Conservation (phyloP, 2,888 invertebrate genomes). For the Temnothorax rugatulus region DNA sequence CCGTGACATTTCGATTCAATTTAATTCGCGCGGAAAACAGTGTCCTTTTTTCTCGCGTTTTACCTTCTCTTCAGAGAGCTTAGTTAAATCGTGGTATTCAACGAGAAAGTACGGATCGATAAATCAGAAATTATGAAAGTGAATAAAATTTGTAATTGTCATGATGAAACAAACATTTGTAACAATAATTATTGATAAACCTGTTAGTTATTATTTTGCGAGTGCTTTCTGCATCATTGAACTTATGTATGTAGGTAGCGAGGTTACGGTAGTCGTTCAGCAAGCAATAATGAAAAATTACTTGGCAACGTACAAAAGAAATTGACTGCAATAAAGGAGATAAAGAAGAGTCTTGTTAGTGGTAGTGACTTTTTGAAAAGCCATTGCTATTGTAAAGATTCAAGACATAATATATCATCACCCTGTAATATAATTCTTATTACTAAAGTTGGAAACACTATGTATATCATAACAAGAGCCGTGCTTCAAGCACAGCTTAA, state of each 20-base stretch:
- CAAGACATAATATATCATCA: slow-evolving; percentile 36
- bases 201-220: not conserved
- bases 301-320: not conserved
- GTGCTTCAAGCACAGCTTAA: slow-evolving; percentile 7
- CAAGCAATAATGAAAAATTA: slow-evolving; percentile 33
- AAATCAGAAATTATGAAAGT: not conserved
- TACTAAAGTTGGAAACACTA: slow-evolving; percentile 36
- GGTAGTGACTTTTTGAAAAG: slow-evolving; percentile 3
- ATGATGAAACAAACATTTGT: not conserved
- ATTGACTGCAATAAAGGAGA: not conserved
- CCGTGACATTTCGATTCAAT: slow-evolving; percentile 55
- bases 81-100: slow-evolving; percentile 12
- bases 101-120: slow-evolving; percentile 1
- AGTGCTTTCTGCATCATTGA: not conserved
- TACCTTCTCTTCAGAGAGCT: not conserved
- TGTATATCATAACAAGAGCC: slow-evolving; percentile 6
- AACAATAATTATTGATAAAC: not conserved
- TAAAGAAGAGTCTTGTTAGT: not conserved
- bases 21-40: slow-evolving; percentile 48
- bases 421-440: slow-evolving; percentile 30
- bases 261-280: not conserved
- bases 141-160: not conserved
- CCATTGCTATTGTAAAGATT: slow-evolving; percentile 26
- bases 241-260: not conserved
- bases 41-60: not conserved